Evolutionary conservation across 2,888 invertebrate genomes (phyloP).

Genomic region (Branchipolynoe longqiensis): DNA sequence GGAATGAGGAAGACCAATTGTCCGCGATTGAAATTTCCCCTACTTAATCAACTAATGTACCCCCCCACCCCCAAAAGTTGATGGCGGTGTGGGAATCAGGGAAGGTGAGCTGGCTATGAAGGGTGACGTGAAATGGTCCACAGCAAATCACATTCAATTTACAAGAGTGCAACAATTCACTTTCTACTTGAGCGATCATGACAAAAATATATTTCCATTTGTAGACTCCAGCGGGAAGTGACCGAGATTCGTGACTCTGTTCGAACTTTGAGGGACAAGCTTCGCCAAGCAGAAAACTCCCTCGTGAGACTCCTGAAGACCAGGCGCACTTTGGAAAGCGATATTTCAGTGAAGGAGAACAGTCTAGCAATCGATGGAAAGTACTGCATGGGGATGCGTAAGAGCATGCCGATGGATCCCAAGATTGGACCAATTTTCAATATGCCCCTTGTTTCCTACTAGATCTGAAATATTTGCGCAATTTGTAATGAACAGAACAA

Average conservation of each 20-base stretch:
- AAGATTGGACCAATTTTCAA: slow-evolving; percentile 81
- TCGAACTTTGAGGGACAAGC: slow-evolving; percentile 89
- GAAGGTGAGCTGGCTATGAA: no score
- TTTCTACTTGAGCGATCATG: no score
- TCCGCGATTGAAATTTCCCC: no score
- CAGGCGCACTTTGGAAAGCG: slow-evolving; percentile 91
- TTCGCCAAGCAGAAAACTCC: slow-evolving; percentile 84
- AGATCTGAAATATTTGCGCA: neutral
- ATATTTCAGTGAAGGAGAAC: slow-evolving; percentile 92
- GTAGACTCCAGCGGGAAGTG: slow-evolving; percentile 91
- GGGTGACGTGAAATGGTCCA: no score
- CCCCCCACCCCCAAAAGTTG: no score
- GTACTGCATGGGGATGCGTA: slow-evolving; percentile 94
- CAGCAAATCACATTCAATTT: no score
- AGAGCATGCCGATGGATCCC: slow-evolving; percentile 89
- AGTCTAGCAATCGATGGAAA: slow-evolving; percentile 95
- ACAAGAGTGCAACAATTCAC: no score
- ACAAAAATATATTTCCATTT: slow-evolving; percentile 64
- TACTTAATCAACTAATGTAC: no score
- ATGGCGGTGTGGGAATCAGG: no score
- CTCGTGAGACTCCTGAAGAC: slow-evolving; percentile 87
- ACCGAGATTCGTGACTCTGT: slow-evolving; percentile 92
- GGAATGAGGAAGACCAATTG: no score
- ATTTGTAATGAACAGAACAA: neutral
- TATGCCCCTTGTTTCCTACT: slow-evolving; percentile 75